Evolutionary conservation across 2,113 vertebrate species (phyloP), one percentile per base, ranked within the genome.

Genomic region (Limanda limanda): DNA sequence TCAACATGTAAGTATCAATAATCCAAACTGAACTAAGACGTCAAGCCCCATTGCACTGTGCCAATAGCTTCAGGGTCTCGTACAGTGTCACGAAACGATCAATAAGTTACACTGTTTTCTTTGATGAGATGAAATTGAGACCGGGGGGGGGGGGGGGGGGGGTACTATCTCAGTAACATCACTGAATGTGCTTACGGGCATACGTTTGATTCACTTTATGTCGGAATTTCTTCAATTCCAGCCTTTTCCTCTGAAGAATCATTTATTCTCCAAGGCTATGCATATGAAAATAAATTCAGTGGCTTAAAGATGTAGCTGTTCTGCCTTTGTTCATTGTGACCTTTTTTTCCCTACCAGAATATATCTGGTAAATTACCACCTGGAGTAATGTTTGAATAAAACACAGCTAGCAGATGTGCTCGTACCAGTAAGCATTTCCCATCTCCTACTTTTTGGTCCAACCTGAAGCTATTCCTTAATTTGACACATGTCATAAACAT

Each of bases 71-170:
- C 27, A 61, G 62, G 57, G 47, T 47, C n/a, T 56, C 20, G 35
- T 61, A 58, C 56, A 68, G 51, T 59, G 84, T 79, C 78, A 68
- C 4, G 35, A 75, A 84, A 76, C 63, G 75, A 90, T 83, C 69
- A 83, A 76, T 87, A 68, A 47, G 17, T 63, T 66, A 52, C 72
- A 52, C 67, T 56, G 47, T 51, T 40, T 40, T 24, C 59, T 86
- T 75, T 89, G 71, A 76, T 69, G 52, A 64, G 67, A 72, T 75
- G 31, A 62, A 71, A 76, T 83, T 74, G 15, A 82, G 42, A 21
- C 8, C 12, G 48, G 17, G 17, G 20, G 48, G 4, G 31, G 2
- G 5, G 15, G 10, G 45, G 18, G n/a, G n/a, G n/a, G n/a, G n/a
- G n/a, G n/a, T n/a, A 24, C 37, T 20, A 27, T 62, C 7, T 21